Base-by-base conservation (phyloP, 2,113 vertebrate species). In the Brachionichthys hirsutus region DNA sequence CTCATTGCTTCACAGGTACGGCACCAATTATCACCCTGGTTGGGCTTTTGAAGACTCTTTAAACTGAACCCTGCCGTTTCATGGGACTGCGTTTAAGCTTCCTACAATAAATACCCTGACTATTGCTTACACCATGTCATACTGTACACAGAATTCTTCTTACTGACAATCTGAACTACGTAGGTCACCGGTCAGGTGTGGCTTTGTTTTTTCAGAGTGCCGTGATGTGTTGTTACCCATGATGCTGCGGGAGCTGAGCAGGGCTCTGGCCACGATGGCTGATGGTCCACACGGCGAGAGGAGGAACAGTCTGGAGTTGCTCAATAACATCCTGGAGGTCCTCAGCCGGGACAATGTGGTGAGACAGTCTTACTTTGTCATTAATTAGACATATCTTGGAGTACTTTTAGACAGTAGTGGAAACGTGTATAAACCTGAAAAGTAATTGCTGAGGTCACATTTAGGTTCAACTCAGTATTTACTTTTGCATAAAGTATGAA, bases 181-280 rank as follows among this genome's bases (percentile, higher is more conserved):
- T 30, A 30, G 3, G 24, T 6, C 24, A 30, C 6, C 3, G 15
- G 15, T 12, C 17, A 2, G 47, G 8, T 43, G 18, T 54, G 44
- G 38, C 65, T 70, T 56, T 40, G 6, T 75, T 45, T 7, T 12
- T 81, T 7, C 85, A 98, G 97, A 95, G 57, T 99, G 97, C 75
- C 94, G 97, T 52, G 96, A 99, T 71, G 92, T 99, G 62, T 76
- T 99, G 67, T 90, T 99, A 65, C 96, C 96, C 60, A 94, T 98
- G 90, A 97, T 99, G 88, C 94, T 95, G 16, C 92, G 92, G 69
- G 96, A 98, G 71, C 80, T 99, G 78, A 92, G 92, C 44, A 90
- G 85, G 18, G 89, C 94, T 6, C 80, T 99, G 80, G 84, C 86
- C 45, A 90, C 84, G 16, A 92, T 86, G 78, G 91, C 91, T 0